Evolutionary conservation across 2,888 invertebrate species (phyloP), one percentile per base, ranked within the genome.

Genomic region (Philereme vetulata): DNA sequence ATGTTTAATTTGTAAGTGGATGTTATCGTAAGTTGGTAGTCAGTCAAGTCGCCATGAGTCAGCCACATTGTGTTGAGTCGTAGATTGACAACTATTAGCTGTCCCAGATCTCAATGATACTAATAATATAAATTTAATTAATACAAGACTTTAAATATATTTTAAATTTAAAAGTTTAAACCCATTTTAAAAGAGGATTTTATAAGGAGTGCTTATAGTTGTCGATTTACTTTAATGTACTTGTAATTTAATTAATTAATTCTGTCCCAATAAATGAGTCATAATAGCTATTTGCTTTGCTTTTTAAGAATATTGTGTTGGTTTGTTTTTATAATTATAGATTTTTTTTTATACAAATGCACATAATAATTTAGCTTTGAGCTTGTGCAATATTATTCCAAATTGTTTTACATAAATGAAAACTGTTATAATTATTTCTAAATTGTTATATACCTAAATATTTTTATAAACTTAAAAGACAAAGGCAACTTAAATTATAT

Each of bases 371-470:
- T 88, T 90, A 87, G 86, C 90, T 88, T 85, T 82, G 84, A 89
- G 88, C 90, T 90, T 83, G 91, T 91, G 91, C 89, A 88, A 90
- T 88, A 68, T 84, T 88, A 90, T 90, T 90, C 90, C 90, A 91
- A 90, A 90, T 90, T 90, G 81, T 89, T 88, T 88, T 65, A 59
- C 62, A 64, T 51, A 47, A 64, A 82, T 87, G 84, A 79, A 75
- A 85, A 85, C 77, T 88, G 86, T 89, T 90, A 83, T 86, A 78
- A 83, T 90, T 86, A 89, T 89, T 90, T 90, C 90, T 85, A 90
- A 90, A 90, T 90, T 90, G 86, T 90, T 90, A 88, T 86, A 87
- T 79, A n/a, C n/a, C n/a, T n/a, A 80, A 81, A 85, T 90, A 90
- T 90, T 88, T 90, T 89, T 90, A 78, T 88, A 88, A 87, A 81